Evolutionary conservation across 2,113 vertebrate genomes (phyloP).

Genomic region (Dendropsophus ebraccatus): DNA sequence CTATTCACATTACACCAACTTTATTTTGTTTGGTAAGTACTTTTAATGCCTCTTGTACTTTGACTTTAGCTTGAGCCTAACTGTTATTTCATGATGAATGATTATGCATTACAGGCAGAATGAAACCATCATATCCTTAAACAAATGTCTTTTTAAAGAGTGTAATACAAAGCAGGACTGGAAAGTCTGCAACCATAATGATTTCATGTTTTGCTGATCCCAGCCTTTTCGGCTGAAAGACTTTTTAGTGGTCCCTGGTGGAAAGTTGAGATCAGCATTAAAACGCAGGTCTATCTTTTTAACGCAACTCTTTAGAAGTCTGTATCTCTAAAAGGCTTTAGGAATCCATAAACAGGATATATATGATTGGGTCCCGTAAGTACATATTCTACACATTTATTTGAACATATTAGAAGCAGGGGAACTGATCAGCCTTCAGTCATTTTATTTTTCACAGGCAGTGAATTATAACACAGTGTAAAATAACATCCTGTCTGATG

Average conservation of each 20-base stretch:
- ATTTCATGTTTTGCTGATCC: conserved; percentile 82
- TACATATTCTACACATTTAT: conserved; percentile 56
- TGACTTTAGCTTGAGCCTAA: conserved; percentile 60
- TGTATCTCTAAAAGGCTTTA: conserved; percentile 65
- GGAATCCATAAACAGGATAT: conserved; percentile 68
- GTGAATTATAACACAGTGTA: conserved; percentile 60
- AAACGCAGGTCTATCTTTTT: conserved; percentile 76
- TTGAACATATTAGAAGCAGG: conserved; percentile 32
- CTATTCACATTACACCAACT: neutral
- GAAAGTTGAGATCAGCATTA: conserved; percentile 80
- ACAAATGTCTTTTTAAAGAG: conserved; percentile 77
- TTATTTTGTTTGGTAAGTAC: conserved; percentile 22
- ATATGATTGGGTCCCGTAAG: conserved; percentile 62
- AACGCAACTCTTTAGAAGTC: conserved; percentile 71
- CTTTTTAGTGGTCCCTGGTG: conserved; percentile 79
- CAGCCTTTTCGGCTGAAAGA: conserved; percentile 74
- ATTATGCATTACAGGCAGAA: conserved; percentile 65
- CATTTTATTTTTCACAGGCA: conserved; percentile 19
- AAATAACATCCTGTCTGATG: conserved; percentile 63
- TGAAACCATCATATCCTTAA: conserved; percentile 74
- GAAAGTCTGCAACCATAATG: conserved; percentile 76
- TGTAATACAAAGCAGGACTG: conserved; percentile 74
- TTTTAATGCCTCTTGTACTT: conserved; percentile 13
- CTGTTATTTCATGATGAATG: conserved; percentile 51
- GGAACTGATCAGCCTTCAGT: neutral